A percentile compares a stretch with the other conserved stretches of the same genome.
These are phyloP conservation scores for Pelosia muscerda DNA, from an alignment of 2,888 invertebrate species.

Conservation along the genomic window DNA sequence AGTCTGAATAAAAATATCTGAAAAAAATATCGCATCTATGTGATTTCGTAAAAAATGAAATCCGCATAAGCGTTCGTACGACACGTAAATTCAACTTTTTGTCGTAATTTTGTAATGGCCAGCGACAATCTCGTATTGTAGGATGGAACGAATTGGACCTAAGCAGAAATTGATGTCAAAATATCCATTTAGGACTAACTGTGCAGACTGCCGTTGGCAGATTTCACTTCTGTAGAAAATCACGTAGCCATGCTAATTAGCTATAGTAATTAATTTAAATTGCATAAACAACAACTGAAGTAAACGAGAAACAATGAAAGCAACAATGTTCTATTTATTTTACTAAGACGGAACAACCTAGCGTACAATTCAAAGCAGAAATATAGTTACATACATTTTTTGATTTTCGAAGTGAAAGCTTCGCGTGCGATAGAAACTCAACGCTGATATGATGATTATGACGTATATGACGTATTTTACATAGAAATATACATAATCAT, in stretches of 20 bases:
- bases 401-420: no score
- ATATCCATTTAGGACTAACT: slow-evolving; percentile 9
- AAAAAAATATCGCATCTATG: slow-evolving; percentile 7
- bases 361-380: background rate
- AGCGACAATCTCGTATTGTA: slow-evolving; percentile 13
- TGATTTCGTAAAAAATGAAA: slow-evolving; percentile 17
- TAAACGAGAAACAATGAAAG: background rate
- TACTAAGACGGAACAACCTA: no score
- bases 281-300: slow-evolving; percentile 7
- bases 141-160: slow-evolving; percentile 36
- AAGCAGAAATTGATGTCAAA: slow-evolving; percentile 13
- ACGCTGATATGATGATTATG: no score
- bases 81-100: slow-evolving; percentile 40
- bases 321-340: slow-evolving; percentile 1
- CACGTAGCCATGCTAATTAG: slow-evolving; percentile 12
- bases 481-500: no score
- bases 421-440: no score
- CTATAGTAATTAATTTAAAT: slow-evolving; percentile 12
- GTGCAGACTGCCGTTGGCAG: background rate
- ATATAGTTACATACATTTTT: no score
- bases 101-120: slow-evolving; percentile 30
- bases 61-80: slow-evolving; percentile 17
- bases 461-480: no score
- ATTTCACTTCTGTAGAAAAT: background rate
- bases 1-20: background rate